Evolutionary conservation across 2,797 vertebrate genomes (phyloP).

Genomic region (Ambastaia sidthimunki): DNA sequence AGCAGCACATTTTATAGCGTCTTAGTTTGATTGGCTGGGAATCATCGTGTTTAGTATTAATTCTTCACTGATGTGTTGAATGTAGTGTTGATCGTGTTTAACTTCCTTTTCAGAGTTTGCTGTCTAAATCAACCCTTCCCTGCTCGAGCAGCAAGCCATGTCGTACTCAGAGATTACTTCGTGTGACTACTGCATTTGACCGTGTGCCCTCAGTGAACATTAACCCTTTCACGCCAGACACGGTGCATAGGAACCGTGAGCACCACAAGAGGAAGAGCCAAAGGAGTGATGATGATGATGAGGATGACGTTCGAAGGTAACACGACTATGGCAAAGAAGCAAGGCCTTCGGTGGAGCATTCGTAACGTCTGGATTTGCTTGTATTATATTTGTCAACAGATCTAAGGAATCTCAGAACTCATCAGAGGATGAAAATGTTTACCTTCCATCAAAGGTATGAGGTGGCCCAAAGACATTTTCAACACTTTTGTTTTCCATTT

Average conservation of each 20-base stretch:
- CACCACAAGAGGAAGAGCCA: constrained; percentile 76
- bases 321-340: too few species aligned
- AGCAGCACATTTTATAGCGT: too few species aligned
- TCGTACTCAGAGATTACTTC: constrained; percentile 70
- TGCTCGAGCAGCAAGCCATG: constrained; percentile 74
- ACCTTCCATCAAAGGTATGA: constrained; percentile 81
- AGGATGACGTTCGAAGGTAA: constrained; percentile 70
- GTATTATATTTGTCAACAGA: constrained; percentile 60
- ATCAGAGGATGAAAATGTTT: constrained; percentile 80
- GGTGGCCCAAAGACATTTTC: neutral
- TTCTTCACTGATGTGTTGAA: neutral
- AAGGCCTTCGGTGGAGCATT: neutral
- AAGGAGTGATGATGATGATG: constrained; percentile 72
- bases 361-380: neutral
- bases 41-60: neutral
- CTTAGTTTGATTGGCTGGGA: neutral
- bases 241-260: constrained; percentile 77
- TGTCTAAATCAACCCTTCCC: constrained; percentile 78
- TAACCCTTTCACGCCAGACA: constrained; percentile 94
- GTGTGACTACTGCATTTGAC: constrained; percentile 68
- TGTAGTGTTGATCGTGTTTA: neutral
- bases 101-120: constrained; percentile 76
- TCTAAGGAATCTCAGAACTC: constrained; percentile 75
- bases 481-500: neutral
- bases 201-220: constrained; percentile 83